phyloP scores from a whole-genome alignment of 2,888 invertebrate species.

The Galeruca laticollis region DNA sequence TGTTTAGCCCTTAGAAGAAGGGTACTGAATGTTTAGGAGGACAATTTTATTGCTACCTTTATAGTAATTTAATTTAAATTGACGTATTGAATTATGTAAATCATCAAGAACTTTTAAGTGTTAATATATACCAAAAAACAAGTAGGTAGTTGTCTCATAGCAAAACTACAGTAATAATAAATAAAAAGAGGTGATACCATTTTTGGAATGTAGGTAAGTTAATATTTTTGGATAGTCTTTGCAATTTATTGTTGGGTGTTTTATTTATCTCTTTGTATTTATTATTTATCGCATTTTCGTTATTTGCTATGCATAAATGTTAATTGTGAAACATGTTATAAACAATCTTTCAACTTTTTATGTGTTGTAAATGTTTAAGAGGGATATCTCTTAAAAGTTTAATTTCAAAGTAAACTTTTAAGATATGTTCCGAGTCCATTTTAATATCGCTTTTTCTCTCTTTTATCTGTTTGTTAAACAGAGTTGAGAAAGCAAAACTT shows the following conservation, averaged over 20 bases:
- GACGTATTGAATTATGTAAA: neutral
- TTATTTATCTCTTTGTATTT: neutral
- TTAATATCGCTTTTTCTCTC: conserved; percentile 31
- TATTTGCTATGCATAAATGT: neutral
- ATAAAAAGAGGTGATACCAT: neutral
- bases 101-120: too few species aligned
- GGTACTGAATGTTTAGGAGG: neutral
- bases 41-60: neutral
- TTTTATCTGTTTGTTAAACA: conserved; percentile 33
- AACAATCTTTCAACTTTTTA: neutral
- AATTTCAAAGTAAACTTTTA: neutral
- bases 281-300: neutral
- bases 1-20: neutral
- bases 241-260: too few species aligned
- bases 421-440: neutral
- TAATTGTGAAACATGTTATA: neutral
- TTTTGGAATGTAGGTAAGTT: too few species aligned
- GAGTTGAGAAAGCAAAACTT: conserved; percentile 32
- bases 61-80: neutral
- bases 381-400: neutral
- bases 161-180: neutral
- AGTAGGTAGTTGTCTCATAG: neutral
- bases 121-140: neutral
- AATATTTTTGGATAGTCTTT: too few species aligned
- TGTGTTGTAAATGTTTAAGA: conserved; percentile 4